A percentile compares a stretch with the other conserved stretches of the same genome.
Conservation (phyloP, 2,113 vertebrate species). For the Equus quagga region DNA sequence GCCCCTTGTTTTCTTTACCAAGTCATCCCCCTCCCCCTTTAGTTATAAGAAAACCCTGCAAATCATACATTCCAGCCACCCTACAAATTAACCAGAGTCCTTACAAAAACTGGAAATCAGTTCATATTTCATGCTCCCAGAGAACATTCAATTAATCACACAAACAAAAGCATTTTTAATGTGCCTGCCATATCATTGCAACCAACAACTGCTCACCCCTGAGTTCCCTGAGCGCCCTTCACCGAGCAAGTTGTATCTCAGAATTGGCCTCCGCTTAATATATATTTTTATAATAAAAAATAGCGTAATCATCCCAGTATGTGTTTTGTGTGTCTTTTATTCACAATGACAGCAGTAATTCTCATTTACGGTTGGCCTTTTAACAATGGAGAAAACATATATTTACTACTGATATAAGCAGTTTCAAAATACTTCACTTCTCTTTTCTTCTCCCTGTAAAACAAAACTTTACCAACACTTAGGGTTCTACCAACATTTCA, state of each 20-base stretch:
- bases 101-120: slow-evolving; percentile 67
- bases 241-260: not conserved
- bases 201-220: slow-evolving; percentile 53
- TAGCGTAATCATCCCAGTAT: not conserved
- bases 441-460: slow-evolving; percentile 65
- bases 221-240: slow-evolving; percentile 40
- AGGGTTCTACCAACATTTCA: slow-evolving; percentile 52
- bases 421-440: slow-evolving; percentile 59
- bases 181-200: not conserved
- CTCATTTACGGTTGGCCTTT: slow-evolving; percentile 60
- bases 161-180: slow-evolving; percentile 71
- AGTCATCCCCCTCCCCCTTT: not conserved
- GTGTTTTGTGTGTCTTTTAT: slow-evolving; percentile 16
- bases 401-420: slow-evolving; percentile 49
- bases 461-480: slow-evolving; percentile 47
- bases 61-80: slow-evolving; percentile 57
- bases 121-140: slow-evolving; percentile 63
- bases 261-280: slow-evolving; percentile 54
- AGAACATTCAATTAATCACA: slow-evolving; percentile 71
- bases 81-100: slow-evolving; percentile 49
- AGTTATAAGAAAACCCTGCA: slow-evolving; percentile 1
- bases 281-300: slow-evolving; percentile 47
- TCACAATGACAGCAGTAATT: slow-evolving; percentile 64
- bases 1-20: not conserved
- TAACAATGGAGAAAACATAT: slow-evolving; percentile 29